A percentile compares a stretch with the other conserved stretches of the same genome.
These are phyloP conservation scores for Falcaria lacertinaria DNA, from an alignment of 2,888 invertebrate species.

Conservation along the genomic window DNA sequence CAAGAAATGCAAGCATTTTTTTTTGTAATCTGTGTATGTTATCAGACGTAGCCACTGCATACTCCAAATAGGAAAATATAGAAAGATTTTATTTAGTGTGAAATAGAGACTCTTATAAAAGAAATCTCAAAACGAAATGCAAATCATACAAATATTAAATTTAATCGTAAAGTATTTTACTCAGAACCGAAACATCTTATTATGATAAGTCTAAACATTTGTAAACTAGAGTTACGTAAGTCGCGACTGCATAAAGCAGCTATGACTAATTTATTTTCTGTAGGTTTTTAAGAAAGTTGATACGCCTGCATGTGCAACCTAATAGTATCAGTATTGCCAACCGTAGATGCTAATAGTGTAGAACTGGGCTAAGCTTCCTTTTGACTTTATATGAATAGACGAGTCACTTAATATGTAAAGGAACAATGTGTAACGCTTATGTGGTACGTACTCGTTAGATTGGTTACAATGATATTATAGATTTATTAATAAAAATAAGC, in stretches of 20 bases:
- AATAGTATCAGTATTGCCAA: conserved; percentile 51
- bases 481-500: no score
- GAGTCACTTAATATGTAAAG: conserved; percentile 36
- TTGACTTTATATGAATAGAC: conserved; percentile 32
- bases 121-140: no score
- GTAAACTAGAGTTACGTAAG: conserved; percentile 16
- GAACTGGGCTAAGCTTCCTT: conserved; percentile 59
- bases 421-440: conserved; percentile 37
- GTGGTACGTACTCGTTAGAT: background rate
- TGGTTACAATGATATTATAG: background rate
- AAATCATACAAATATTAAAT: no score
- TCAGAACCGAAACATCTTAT: no score
- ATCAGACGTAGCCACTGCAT: no score
- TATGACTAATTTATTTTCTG: conserved; percentile 44
- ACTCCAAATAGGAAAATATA: no score
- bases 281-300: conserved; percentile 41
- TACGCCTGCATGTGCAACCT: conserved; percentile 22
- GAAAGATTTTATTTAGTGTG: no score
- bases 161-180: no score
- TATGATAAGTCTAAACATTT: no score
- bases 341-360: conserved; percentile 60
- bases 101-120: no score
- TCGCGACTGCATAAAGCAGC: conserved; percentile 17
- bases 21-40: no score
- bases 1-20: no score